Conservation (phyloP, 2,113 vertebrate species). For the Henicopernis longicauda region DNA sequence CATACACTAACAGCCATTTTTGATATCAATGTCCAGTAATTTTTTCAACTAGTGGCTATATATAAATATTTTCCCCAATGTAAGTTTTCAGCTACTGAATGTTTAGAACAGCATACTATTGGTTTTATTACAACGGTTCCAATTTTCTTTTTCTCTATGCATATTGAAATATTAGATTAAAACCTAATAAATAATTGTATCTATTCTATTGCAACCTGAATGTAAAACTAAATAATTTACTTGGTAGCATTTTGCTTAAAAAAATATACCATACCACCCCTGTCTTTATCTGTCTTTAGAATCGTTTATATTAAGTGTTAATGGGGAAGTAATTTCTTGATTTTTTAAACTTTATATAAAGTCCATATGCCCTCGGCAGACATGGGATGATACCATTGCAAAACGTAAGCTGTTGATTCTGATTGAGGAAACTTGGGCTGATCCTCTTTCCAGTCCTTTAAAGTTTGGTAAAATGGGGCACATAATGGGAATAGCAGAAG, state of each 20-base stretch:
- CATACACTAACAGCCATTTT: neutral
- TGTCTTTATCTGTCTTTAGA: neutral
- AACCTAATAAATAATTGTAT: neutral
- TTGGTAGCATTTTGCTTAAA: neutral
- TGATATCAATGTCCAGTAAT: neutral
- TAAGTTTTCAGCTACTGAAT: neutral
- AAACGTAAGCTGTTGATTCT: neutral
- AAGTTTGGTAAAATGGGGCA: neutral
- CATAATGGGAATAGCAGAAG: neutral
- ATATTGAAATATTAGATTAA: neutral
- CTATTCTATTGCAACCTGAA: neutral
- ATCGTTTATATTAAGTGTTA: neutral
- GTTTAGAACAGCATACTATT: neutral
- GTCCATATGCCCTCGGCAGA: neutral
- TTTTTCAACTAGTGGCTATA: neutral
- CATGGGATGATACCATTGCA: neutral
- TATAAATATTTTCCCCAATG: neutral
- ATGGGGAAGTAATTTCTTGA: neutral
- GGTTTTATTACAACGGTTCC: neutral
- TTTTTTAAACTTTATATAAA: neutral
- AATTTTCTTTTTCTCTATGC: neutral
- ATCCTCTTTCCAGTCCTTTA: neutral
- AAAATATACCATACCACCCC: neutral
- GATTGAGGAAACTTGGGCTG: neutral
- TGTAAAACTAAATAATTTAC: neutral